A percentile compares a stretch with the other conserved stretches of the same genome.
Conservation (phyloP, 2,113 vertebrate species). For the Rhipidura dahli region DNA sequence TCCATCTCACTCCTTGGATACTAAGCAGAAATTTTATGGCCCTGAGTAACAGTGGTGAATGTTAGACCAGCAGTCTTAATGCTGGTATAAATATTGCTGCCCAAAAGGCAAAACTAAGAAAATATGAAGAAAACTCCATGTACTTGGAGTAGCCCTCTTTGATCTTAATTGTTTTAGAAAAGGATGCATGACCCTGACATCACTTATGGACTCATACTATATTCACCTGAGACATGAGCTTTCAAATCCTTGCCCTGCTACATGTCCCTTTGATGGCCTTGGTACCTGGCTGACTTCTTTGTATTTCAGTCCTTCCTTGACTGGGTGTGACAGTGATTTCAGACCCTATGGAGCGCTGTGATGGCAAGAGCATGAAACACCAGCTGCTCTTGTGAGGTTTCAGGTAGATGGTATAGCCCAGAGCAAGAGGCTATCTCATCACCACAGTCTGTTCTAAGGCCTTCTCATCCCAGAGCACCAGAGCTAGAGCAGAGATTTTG, state of each 20-base stretch:
- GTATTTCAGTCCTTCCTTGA: neutral
- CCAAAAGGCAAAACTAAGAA: neutral
- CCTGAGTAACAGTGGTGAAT: neutral
- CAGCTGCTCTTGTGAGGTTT: neutral
- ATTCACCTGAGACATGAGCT: neutral
- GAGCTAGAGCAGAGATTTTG: neutral
- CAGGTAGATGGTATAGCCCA: neutral
- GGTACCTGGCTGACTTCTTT: neutral
- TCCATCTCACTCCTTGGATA: neutral
- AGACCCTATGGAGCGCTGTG: accelerated
- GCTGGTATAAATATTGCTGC: neutral
- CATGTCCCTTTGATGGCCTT: neutral
- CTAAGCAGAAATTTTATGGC: neutral
- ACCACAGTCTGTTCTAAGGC: neutral
- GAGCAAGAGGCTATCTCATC: neutral
- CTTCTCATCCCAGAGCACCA: neutral
- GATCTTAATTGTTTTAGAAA: neutral
- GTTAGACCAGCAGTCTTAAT: neutral
- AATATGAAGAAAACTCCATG: neutral
- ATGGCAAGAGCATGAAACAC: neutral
- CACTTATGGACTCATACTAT: neutral
- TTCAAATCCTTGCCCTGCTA: neutral
- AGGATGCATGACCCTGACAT: neutral
- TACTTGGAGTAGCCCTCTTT: neutral
- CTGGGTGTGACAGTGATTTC: neutral